Base-by-base conservation (phyloP, 2,888 invertebrate species). In the Liopterus haemorrhoidalis region DNA sequence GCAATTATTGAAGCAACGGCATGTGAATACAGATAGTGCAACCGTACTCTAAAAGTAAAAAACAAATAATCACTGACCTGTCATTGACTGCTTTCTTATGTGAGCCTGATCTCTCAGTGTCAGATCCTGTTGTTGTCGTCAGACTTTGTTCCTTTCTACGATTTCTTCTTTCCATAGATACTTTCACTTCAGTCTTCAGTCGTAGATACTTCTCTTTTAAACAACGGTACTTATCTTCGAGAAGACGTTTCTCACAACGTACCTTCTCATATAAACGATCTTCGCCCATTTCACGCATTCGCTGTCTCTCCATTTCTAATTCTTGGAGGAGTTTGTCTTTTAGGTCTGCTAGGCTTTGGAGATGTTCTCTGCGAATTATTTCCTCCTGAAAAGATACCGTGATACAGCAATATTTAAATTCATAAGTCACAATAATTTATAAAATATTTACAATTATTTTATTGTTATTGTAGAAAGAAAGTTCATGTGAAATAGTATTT, bases 161-260 rank as follows among this genome's bases (percentile, higher is more conserved):
- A 60, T 80, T 83, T 8, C 86, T 75, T 19, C 82, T 78, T 59
- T 88, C 88, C 43, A 86, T 75, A 0, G 85, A 82, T 18, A 82
- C 68, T 65, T 85, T 82, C 6, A 88, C 84, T 54, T 89, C 87
- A 15, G 81, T 83, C 63, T 89, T 89, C 43, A 90, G 68, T 9
- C 84, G 71, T 15, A 82, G 74, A 57, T 89, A 88, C 65, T 89
- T 89, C 60, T 86, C 86, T 64, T 88, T 88, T 38, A 89, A 70
- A 42, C 82, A 82, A 35, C 78, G 74, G 62, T 89, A 89, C 62
- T 89, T 89, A 55, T 86, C 85, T 54, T 82, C 81, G 2, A 87
- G 60, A 30, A 82, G 61, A n/a, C 82, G 70, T 56, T 81, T 81
- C 59, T 84, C 82, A 57, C 80, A 81, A 3, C 81, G 72, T 42